Evolutionary conservation across 2,113 vertebrate genomes (phyloP).

Genomic region (Okapia johnstoni): DNA sequence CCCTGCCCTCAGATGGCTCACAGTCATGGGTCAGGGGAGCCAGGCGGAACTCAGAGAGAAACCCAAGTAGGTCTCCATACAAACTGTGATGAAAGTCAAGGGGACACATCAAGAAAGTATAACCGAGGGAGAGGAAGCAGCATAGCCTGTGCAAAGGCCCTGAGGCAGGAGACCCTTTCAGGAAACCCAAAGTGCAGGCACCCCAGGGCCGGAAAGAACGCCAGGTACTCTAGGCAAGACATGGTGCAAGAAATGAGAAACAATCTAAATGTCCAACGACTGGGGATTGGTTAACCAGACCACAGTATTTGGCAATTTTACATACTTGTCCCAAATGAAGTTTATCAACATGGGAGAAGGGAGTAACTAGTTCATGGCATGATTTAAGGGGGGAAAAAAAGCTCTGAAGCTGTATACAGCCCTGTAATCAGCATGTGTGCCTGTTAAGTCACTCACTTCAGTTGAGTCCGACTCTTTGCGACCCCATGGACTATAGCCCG

Average conservation of each 20-base stretch:
- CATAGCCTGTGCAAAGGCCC: neutral
- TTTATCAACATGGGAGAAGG: neutral
- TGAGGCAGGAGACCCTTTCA: neutral
- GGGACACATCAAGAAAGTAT: neutral
- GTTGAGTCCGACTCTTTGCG: neutral
- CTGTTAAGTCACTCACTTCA: neutral
- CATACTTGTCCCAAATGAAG: neutral
- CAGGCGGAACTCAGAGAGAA: neutral
- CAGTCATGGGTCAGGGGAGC: neutral
- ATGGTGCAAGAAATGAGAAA: neutral
- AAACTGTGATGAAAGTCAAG: neutral
- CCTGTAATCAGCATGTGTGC: neutral
- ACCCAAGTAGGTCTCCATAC: neutral
- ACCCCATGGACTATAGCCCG: neutral
- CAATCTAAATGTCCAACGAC: neutral
- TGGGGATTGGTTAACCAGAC: rapidly evolving
- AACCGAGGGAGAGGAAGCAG: neutral
- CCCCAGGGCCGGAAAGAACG: neutral
- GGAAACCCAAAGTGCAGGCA: neutral
- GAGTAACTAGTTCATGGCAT: neutral
- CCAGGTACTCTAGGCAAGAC: neutral
- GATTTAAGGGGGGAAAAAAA: no score
- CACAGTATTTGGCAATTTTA: neutral
- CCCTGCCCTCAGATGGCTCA: neutral
- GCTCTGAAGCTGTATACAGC: neutral